These are phyloP conservation scores for Semotilus atromaculatus DNA, from an alignment of 2,797 vertebrate species.

Conservation along the genomic window DNA sequence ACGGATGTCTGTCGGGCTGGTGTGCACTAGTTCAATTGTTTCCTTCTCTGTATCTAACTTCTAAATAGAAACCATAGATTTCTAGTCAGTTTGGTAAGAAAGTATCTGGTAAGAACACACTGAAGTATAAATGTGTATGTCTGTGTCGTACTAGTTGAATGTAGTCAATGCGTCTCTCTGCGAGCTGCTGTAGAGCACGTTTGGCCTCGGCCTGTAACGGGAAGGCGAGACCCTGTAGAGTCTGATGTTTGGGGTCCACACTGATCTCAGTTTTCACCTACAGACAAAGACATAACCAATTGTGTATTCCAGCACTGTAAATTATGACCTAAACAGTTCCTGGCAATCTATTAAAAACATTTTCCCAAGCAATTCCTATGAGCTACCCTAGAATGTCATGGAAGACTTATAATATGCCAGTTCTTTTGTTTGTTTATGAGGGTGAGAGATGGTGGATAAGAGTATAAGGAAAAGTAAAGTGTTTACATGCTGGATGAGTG, in stretches of 20 bases:
- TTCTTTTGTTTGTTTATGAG: constrained; percentile 23
- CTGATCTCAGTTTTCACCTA: constrained; percentile 95
- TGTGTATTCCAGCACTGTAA: background rate
- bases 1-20: constrained; percentile 85
- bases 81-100: background rate
- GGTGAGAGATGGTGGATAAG: constrained; percentile 26
- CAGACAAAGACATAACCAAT: constrained; percentile 57
- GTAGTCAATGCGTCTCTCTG: constrained; percentile 90
- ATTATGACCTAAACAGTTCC: background rate
- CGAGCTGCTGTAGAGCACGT: constrained; percentile 87
- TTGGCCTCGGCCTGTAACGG: constrained; percentile 89
- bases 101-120: background rate
- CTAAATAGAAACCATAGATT: constrained; percentile 63
- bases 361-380: constrained; percentile 9
- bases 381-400: background rate
- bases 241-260: constrained; percentile 95
- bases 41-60: constrained; percentile 90
- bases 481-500: background rate
- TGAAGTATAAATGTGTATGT: background rate
- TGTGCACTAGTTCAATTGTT: constrained; percentile 93
- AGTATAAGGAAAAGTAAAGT: constrained; percentile 4
- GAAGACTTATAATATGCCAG: background rate
- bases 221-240: constrained; percentile 92
- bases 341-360: background rate
- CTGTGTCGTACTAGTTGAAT: constrained; percentile 86